phyloP scores from a whole-genome alignment of 1,140 invertebrate genomes.

The Cyphomyrmex costatus region DNA sequence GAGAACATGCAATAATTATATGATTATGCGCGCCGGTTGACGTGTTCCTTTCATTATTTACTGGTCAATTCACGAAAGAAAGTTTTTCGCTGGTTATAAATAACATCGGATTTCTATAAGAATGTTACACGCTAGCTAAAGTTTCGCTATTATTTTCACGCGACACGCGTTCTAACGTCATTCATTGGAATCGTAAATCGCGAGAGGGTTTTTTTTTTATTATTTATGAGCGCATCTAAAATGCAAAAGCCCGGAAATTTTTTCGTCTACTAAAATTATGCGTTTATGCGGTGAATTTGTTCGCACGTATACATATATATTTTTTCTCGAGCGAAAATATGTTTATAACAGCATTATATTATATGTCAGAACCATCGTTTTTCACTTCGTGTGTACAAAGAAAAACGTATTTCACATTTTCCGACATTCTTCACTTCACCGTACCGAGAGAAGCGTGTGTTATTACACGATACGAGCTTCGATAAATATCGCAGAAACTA shows the following conservation, averaged over 20 bases:
- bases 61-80: constrained; percentile 42
- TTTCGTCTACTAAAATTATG: not conserved
- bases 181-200: constrained; percentile 21
- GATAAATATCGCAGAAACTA: constrained; percentile 48
- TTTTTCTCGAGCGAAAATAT: constrained; percentile 3
- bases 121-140: constrained; percentile 11
- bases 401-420: constrained; percentile 40
- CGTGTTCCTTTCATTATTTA: constrained; percentile 52
- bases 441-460: not conserved
- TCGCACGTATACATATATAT: no score
- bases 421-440: not conserved
- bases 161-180: constrained; percentile 26
- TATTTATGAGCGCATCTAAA: not conserved
- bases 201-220: not conserved
- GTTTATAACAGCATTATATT: constrained; percentile 23
- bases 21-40: constrained; percentile 24
- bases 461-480: not conserved
- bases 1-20: constrained; percentile 48
- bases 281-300: not conserved
- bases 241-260: not conserved
- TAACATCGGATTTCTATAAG: constrained; percentile 31
- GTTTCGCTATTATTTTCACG: constrained; percentile 27
- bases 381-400: not conserved
- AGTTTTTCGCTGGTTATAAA: constrained; percentile 43
- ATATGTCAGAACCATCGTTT: not conserved